Percentiles rank a stretch among this genome's conserved stretches.
Evolutionary conservation across 2,113 vertebrate species (phyloP).

Genomic region (Psittacara wagleri): DNA sequence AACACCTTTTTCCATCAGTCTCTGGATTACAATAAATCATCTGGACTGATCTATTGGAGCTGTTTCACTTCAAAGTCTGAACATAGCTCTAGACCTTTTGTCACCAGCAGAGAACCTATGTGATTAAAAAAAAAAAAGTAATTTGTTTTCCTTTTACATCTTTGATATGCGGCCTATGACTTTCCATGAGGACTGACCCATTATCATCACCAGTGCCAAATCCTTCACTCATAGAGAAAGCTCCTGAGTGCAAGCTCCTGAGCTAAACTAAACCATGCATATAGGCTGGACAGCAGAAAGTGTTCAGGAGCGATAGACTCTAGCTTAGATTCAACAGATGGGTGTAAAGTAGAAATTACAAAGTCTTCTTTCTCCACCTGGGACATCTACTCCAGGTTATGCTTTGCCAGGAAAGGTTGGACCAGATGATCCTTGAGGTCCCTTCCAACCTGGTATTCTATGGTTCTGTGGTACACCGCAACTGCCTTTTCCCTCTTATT

Average conservation of each 20-base stretch:
- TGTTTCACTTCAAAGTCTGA: not conserved
- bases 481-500: not conserved
- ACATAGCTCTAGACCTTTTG: not conserved
- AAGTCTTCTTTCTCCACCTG: not conserved
- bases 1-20: not conserved
- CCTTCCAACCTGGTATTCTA: not conserved
- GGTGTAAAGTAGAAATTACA: not conserved
- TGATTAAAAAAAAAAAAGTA: not conserved
- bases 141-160: not conserved
- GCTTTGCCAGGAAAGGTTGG: not conserved
- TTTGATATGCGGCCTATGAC: not conserved
- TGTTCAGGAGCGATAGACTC: not conserved
- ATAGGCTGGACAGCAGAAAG: not conserved
- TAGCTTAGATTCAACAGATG: not conserved
- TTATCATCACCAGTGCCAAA: not conserved
- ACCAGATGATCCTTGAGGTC: not conserved
- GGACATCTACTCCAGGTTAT: not conserved
- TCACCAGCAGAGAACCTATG: accelerated
- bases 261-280: not conserved
- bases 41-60: not conserved
- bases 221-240: not conserved
- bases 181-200: not conserved
- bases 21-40: not conserved
- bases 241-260: not conserved
- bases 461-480: not conserved